Evolutionary conservation across 2,797 vertebrate genomes (phyloP), one percentile per base, ranked within the genome.

Genomic region (Rallus crepitans): DNA sequence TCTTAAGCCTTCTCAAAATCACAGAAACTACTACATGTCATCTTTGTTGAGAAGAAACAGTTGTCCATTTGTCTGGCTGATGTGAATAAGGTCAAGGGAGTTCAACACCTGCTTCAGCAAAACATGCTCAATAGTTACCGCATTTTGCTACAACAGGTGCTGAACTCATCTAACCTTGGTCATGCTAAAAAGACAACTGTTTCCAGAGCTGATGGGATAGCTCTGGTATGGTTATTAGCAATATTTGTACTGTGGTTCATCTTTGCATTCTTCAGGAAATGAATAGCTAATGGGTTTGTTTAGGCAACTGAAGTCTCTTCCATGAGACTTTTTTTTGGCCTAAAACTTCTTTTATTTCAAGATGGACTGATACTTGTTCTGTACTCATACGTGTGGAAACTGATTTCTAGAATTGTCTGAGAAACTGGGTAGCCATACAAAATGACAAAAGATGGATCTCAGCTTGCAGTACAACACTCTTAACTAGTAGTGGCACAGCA

Each of bases 21-120:
- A 75, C 39, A 77, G 56, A 37, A 76, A 64, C 17, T 47, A 30
- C 68, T 73, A 9, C 52, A 42, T 57, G 48, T 84, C 70, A 94
- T 82, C 37, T 65, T 75, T 70, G 47, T 70, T 55, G 23, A 66
- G 68, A 59, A 79, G 69, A 77, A 91, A n/a, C 82, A 64, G 53
- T 84, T 70, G 56, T 66, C 76, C 48, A 4, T 88, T 94, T 84
- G 66, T 82, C 85, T 0, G 0, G 33, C 53, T 89, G 45, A 64
- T 80, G 40, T 0, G 0, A 68, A 37, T 59, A 68, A 65, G 88
- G 93, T 92, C 90, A 77, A 64, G 33, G 50, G n/a, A 77, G 73
- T 90, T 90, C 90, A 96, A 65, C 94, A 94, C 60, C 71, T 90
- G 86, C 75, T 92, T 63, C 71, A 90, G 75, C 71, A 95, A 93